Evolutionary conservation across 92 coral and sea anemone species (phyloP), one percentile per base, ranked within the genome.

Genomic region (Ricordea florida): DNA sequence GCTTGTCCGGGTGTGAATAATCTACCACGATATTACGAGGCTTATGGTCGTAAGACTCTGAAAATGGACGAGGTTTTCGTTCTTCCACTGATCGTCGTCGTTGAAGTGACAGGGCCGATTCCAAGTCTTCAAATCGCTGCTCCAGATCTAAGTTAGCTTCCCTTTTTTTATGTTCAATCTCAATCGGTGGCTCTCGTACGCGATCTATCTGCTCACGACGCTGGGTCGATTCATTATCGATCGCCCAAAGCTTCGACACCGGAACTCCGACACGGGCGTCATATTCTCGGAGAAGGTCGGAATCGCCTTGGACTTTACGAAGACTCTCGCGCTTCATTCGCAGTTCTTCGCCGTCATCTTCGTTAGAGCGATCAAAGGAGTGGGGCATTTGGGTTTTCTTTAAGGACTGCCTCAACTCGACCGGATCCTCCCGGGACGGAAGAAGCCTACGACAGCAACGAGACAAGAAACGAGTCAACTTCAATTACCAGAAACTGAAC

Each of bases 191-290:
- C 60, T 77, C 90, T 58, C 75, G 78, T 42, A 48, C 82, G 15
- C 69, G 87, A 35, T 86, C 69, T 21, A 79, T 85, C 29, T 80
- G 82, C 59, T 87, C 89, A 7, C 85, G 78, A 24, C 87, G 89
- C 27, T 77, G 85, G 0, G 74, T 51, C 18, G 92, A 66, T 66
- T 94, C 98, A 36, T 88, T 91, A 38, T 89, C 98, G 62, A 94
- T 94, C 17, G 90, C 89, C 86, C 88, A 91, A 27, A 94, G 78
- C 16, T 94, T 88, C 3, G 98, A 94, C n/a, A 94, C 93, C 51
- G 86, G 86, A 4, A 82, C 97, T 66, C 98, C 98, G 26, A 81
- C 88, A 61, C 92, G 80, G 42, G 78, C 93, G 57, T 94, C 98
- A 44, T 84, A 87, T 42, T 84, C 64, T 29, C 37, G 40, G 6